Percentiles rank a stretch among this genome's conserved stretches.
Conservation (phyloP, 2,888 invertebrate genomes). For the Cerceris rybyensis region DNA sequence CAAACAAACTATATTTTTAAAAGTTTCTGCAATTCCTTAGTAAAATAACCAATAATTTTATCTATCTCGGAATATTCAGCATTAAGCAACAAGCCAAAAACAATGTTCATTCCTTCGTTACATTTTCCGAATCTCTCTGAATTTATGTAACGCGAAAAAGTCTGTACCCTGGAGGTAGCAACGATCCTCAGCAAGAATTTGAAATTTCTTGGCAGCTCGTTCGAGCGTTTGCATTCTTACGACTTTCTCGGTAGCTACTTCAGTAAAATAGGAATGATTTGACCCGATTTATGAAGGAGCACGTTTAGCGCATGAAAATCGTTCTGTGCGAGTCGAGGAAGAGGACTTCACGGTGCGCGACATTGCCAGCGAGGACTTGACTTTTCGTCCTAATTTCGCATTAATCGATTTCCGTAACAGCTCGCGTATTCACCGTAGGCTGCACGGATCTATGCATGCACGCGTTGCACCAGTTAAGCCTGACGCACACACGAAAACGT, state of each 20-base stretch:
- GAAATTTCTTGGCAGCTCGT: conserved; percentile 11
- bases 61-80: too few species aligned
- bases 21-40: too few species aligned
- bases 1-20: too few species aligned
- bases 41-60: too few species aligned
- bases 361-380: conserved; percentile 57
- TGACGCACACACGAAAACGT: background rate
- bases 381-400: conserved; percentile 63
- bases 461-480: conserved; percentile 22
- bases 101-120: too few species aligned
- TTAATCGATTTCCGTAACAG: conserved; percentile 58
- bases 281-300: conserved; percentile 32
- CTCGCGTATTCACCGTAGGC: conserved; percentile 14
- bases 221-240: conserved; percentile 20
- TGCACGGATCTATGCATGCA: conserved; percentile 14
- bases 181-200: too few species aligned
- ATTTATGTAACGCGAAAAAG: too few species aligned
- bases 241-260: background rate
- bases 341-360: conserved; percentile 46
- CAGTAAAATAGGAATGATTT: conserved; percentile 20
- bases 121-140: too few species aligned
- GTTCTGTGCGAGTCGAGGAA: conserved; percentile 7
- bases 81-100: too few species aligned
- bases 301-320: conserved; percentile 40
- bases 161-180: too few species aligned